phyloP scores from a whole-genome alignment of 2,113 vertebrate genomes.

The Megalops atlanticus region DNA sequence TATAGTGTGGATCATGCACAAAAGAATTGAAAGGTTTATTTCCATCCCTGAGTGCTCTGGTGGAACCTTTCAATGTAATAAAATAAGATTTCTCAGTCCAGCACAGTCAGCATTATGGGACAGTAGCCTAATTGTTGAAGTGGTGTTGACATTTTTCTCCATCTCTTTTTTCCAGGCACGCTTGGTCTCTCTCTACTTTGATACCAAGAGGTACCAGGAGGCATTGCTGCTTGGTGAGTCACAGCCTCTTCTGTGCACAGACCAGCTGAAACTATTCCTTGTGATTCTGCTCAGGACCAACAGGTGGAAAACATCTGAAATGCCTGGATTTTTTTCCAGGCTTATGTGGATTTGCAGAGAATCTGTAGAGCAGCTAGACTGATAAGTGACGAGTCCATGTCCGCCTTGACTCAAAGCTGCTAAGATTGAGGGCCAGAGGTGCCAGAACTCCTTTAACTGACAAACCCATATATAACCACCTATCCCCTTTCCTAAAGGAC shows the following conservation, averaged over 20 bases:
- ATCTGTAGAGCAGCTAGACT: not conserved
- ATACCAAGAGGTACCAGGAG: slow-evolving; percentile 97
- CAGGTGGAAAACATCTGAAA: not conserved
- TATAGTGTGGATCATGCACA: not conserved
- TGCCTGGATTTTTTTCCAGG: not conserved
- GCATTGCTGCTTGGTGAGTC: slow-evolving; percentile 90
- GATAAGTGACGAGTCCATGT: too few species aligned
- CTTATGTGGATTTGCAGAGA: not conserved
- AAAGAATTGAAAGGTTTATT: not conserved
- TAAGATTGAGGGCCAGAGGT: too few species aligned
- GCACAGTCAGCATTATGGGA: not conserved
- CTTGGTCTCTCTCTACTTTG: slow-evolving; percentile 94
- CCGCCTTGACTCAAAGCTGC: too few species aligned
- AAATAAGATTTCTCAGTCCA: not conserved
- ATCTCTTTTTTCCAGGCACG: slow-evolving; percentile 75
- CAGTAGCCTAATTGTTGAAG: not conserved
- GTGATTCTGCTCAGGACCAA: not conserved
- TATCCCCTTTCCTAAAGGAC: too few species aligned
- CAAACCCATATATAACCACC: too few species aligned
- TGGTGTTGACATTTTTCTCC: not conserved
- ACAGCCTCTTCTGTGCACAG: not conserved
- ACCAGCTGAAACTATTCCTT: not conserved
- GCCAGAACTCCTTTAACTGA: too few species aligned
- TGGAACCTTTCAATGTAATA: not conserved
- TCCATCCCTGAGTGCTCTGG: not conserved